Evolutionary conservation across 2,113 vertebrate genomes (phyloP).

Genomic region (Neotragus pygmaeus): DNA sequence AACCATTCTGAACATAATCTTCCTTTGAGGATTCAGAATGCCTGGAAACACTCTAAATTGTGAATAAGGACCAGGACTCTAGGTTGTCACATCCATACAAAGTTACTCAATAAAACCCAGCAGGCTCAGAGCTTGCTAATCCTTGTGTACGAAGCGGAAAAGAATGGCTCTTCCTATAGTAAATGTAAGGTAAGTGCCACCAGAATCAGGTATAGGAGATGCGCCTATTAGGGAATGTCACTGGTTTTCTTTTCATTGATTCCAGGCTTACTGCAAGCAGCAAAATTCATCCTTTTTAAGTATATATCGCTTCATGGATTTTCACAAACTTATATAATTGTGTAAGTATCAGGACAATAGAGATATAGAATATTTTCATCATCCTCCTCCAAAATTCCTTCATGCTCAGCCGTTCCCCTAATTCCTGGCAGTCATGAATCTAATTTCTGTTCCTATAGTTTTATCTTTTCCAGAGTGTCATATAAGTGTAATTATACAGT

Average conservation of each 20-base stretch:
- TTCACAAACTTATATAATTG: not conserved
- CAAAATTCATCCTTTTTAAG: not conserved
- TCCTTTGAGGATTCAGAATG: constrained; percentile 56
- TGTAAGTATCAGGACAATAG: not conserved
- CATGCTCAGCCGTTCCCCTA: not conserved
- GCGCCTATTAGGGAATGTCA: constrained; percentile 11
- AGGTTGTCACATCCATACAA: constrained; percentile 44
- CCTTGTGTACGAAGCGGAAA: not conserved
- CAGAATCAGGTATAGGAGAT: not conserved
- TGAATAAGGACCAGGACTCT: constrained; percentile 40
- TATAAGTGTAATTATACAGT: not conserved
- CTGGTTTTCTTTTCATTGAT: constrained; percentile 25
- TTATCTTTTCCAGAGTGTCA: not conserved
- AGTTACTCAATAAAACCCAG: constrained; percentile 60
- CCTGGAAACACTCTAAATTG: constrained; percentile 54
- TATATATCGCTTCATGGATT: not conserved
- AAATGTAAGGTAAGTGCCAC: constrained; percentile 35
- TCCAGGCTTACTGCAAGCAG: not conserved
- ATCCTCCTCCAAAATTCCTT: not conserved
- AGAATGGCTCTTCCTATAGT: constrained; percentile 15
- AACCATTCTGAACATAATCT: constrained; percentile 66
- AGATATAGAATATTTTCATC: not conserved
- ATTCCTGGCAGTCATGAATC: not conserved
- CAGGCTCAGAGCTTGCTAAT: constrained; percentile 40
- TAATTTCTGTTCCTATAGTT: not conserved